Base-by-base conservation (phyloP, 2,113 vertebrate genomes). In the Ameiurus melas region DNA sequence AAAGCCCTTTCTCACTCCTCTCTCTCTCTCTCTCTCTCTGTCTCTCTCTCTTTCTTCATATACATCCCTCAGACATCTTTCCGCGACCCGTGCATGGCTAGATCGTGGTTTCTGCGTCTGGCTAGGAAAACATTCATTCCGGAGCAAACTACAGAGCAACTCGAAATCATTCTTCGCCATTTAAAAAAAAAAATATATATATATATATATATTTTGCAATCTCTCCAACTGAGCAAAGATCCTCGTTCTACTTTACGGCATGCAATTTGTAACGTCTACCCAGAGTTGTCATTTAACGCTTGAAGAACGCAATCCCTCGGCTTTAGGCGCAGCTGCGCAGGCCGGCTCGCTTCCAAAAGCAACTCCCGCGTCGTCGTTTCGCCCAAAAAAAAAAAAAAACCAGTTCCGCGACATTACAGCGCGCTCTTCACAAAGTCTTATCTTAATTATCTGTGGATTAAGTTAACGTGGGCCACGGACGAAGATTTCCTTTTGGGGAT, bases 381-480 rank as follows among this genome's bases (percentile, higher is more conserved):
- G 43, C 71, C 43, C 0, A 47, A 53, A 47, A 47, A 6, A 43
- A 6, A 6, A 7, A 47, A 47, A 47, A 0, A 84, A 81, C n/a
- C n/a, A 77, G 85, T 86, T 64, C 43, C n/a, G 19, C 39, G 33
- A 68, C n/a, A 43, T 83, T 62, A 75, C 77, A 47, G 66, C 84
- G 43, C 66, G 30, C 73, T 36, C 86, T 60, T 91, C 90, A 85
- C 62, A 39, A 90, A 92, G 92, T 90, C 87, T 90, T 90, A 90
- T 92, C 91, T 91, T 90, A 92, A 93, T 93, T 93, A 92, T 91
- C 71, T 73, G 78, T 53, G 93, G 94, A 95, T 94, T 93, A 93
- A 93, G 92, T 93, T 92, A 84, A 85, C 90, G 88, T 93, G 92
- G 90, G 94, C 91, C 79, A 86, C 91, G 92, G 87, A 90, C 85